Evolutionary conservation across 2,797 vertebrate genomes (phyloP), one percentile per base, ranked within the genome.

Genomic region (Chrysocyon brachyurus): DNA sequence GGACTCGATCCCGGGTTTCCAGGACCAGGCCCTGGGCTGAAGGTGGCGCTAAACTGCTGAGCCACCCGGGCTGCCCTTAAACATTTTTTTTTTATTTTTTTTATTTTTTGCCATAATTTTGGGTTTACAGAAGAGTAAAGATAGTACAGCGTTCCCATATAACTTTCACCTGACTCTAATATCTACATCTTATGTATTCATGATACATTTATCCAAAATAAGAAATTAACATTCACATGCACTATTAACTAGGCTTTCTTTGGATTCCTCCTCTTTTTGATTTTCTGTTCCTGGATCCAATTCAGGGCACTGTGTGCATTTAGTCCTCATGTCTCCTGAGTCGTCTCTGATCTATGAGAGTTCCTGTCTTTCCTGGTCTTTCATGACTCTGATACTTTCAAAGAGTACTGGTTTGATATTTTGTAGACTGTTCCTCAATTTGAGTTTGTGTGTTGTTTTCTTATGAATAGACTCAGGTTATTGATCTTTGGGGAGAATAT

Each of bases 101-200:
- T 57, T 86, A 2, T 73, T 83, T 85, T 85, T 84, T 54, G 11
- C 21, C 56, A 22, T 73, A 49, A 61, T 46, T 40, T 96, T 88
- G 87, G 75, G 81, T 73, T 96, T 84, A 68, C 6, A 46, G 22
- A 95, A 85, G 19, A 61, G 14, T 49, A 72, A 89, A 87, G 31
- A 28, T 12, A 89, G 49, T 26, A 19, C 10, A 40, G 28, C 28
- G 12, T 63, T 88, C 33, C 31, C 11, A 8, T 68, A 46, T 33
- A 92, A 56, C 3, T 10, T 84, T 92, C 26, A 40, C 59, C 5
- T 26, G 64, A 21, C 7, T 57, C 85, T 88, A 57, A 49, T 12
- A 56, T 52, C 84, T 78, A n/a, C 28, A 61, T 66, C 24, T 75
- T 78, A 56, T 1, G 26, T 72, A 33, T 72, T 46, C 12, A 8